Base-by-base conservation (phyloP, 2,113 vertebrate species). In the Gorsachius goisagi region DNA sequence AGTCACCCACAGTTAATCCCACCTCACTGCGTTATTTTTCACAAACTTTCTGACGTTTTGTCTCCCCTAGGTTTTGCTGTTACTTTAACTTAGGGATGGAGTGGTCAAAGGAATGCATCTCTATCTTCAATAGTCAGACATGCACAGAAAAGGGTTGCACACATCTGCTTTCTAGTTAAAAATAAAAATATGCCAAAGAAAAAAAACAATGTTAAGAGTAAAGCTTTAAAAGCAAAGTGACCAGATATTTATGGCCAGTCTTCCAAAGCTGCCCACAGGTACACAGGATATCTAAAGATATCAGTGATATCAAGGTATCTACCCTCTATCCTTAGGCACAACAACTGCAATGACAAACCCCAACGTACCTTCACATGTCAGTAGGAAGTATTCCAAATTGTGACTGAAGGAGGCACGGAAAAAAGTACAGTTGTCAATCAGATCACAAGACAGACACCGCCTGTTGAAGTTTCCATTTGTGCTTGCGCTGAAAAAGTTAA, bases 381-480 rank as follows among this genome's bases (percentile, higher is more conserved):
- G 98, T 63, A 99, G 96, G 97, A 99, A 99, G 90, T 98, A 99
- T 87, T 98, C 97, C 93, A 98, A 97, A 73, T 96, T 98, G 95
- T 66, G 98, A 96, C 99, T 99, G 98, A 99, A 99, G 82, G 98
- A 98, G 8, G 99, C 99, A 7, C 98, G 98, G 97, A 99, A 98
- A 63, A 99, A 99, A 60, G 98, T 98, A 33, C 99, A 99, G 94
- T 98, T 98, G 60, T 98, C 98, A 62, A 98, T 95, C 96, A 99
- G 95, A 69, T 98, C 98, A 24, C 99, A 99, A 7, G 99, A 99
- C 90, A 99, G 98, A 86, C 99, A 99, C 92, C 97, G 98, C 8
- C 99, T 97, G 98, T 99, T 99, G 98, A 99, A 99, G 39, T 97
- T 98, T 12, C 98, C 99, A 21, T 99, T 99, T 0, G 99, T 99